Base-by-base conservation (phyloP, 2,888 invertebrate species). In the Drosophila seclusa region DNA sequence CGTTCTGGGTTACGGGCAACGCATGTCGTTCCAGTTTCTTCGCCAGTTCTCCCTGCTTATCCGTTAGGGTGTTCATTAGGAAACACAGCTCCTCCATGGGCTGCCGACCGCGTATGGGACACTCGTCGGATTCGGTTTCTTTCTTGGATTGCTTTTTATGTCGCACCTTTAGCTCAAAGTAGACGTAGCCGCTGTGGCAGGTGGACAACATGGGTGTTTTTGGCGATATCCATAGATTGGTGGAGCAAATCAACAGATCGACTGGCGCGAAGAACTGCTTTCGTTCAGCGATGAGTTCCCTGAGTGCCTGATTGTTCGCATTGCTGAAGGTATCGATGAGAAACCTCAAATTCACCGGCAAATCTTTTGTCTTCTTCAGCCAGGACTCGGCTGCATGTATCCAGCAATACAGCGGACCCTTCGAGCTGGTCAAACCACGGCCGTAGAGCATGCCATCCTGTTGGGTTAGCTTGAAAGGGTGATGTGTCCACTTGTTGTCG, bases 361-460 rank as follows among this genome's bases (percentile, higher is more conserved):
- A 34, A 48, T 82, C 82, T 0, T 29, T 4, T 0, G 49, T 61
- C 10, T 8, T 5, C 1, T 16, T 2, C 2, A 67, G 4, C 82
- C 82, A 82, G 0, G 71, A 60, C 3, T 68, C 68, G 0, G 58
- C 42, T 2, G 73, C 85, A 1, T 73, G 69, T 21, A 82, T 21
- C 82, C 85, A 82, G 4, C 63, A 57, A 4, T 82, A 4, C 0
- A 73, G 2, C 0, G 82, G 82, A 5, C 82, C 82, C 32, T 82
- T 82, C 0, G 79, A 63, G 4, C 49, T 57, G 4, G 68, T 59
- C n/a, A 82, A 21, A 0, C 82, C 82, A 8, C 50, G 50, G 0
- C 85, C 82, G 40, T 55, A 76, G 0, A 82, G 24, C 18, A 34
- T 13, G 0, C 11, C 48, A 7, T 65, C 8, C 2, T 27, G 18